phyloP scores from a whole-genome alignment of 2,797 vertebrate genomes.

The Cichlasoma orientale region DNA sequence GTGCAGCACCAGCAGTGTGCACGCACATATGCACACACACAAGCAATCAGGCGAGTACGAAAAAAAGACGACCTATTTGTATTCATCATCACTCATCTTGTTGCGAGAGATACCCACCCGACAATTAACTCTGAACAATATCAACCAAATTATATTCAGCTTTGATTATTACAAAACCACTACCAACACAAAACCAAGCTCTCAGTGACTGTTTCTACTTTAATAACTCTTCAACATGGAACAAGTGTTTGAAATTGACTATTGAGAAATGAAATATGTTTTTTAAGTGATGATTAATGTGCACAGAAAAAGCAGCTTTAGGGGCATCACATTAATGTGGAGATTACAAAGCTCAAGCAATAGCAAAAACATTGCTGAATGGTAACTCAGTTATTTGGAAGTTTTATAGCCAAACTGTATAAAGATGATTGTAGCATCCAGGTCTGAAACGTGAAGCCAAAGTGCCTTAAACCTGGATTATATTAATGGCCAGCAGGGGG shows the following conservation, averaged over 20 bases:
- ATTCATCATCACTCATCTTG: conserved; percentile 24
- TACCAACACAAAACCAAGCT: conserved; percentile 38
- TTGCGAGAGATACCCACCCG: conserved; percentile 1
- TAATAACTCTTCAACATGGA: conserved; percentile 15
- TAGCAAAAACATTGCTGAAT: not conserved
- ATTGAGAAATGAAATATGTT: not conserved
- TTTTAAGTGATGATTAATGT: conserved; percentile 38
- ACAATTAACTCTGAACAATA: conserved; percentile 49
- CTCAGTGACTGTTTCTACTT: conserved; percentile 19
- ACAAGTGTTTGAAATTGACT: conserved; percentile 17
- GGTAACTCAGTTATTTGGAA: too few relatives aligned
- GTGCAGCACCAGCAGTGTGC: not conserved
- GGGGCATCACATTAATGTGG: not conserved
- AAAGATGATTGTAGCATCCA: not conserved
- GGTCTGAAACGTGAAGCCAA: not conserved
- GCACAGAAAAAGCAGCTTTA: conserved; percentile 19
- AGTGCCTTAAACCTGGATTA: not conserved
- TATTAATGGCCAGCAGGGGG: not conserved
- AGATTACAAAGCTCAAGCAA: not conserved
- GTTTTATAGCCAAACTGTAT: not conserved
- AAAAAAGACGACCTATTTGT: conserved; percentile 32
- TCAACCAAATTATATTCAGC: conserved; percentile 27
- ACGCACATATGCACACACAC: not conserved
- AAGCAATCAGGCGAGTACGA: conserved; percentile 34
- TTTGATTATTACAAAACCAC: conserved; percentile 46